Conservation (phyloP, 2,113 vertebrate species). For the Varanus komodoensis region DNA sequence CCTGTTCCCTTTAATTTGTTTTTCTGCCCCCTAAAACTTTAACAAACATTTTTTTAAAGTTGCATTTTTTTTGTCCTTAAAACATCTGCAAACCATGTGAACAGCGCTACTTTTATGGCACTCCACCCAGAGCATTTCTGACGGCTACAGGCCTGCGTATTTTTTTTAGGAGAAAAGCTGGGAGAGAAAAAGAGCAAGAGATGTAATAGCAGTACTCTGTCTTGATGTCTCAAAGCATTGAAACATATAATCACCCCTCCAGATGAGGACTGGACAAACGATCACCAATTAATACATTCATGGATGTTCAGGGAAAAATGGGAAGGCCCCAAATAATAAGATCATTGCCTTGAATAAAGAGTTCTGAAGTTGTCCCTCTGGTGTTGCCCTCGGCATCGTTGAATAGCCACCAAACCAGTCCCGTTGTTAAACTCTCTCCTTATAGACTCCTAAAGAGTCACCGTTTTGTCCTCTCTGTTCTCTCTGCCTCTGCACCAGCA, state of each 20-base stretch:
- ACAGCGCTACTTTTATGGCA: too few relatives aligned
- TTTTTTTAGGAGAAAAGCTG: background rate
- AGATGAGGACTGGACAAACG: background rate
- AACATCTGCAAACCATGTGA: too few relatives aligned
- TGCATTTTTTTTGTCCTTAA: too few relatives aligned
- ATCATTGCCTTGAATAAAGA: too few relatives aligned
- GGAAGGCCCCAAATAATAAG: background rate
- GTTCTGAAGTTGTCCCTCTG: background rate
- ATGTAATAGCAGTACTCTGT: too few relatives aligned
- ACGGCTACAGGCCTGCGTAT: too few relatives aligned
- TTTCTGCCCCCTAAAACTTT: too few relatives aligned
- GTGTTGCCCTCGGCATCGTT: constrained; percentile 30
- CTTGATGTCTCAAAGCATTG: background rate
- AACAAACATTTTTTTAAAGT: too few relatives aligned
- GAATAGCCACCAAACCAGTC: constrained; percentile 71
- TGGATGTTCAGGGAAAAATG: background rate
- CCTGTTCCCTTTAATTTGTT: too few relatives aligned
- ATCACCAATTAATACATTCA: background rate
- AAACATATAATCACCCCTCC: background rate
- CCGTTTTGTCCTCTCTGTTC: background rate
- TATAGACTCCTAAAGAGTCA: constrained; percentile 68
- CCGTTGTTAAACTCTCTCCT: constrained; percentile 65
- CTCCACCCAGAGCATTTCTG: too few relatives aligned
- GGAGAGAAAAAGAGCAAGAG: background rate
- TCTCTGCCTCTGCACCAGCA: constrained; percentile 19